Base-by-base conservation (phyloP, 1,140 invertebrate genomes). In the Saccostrea glomerata region DNA sequence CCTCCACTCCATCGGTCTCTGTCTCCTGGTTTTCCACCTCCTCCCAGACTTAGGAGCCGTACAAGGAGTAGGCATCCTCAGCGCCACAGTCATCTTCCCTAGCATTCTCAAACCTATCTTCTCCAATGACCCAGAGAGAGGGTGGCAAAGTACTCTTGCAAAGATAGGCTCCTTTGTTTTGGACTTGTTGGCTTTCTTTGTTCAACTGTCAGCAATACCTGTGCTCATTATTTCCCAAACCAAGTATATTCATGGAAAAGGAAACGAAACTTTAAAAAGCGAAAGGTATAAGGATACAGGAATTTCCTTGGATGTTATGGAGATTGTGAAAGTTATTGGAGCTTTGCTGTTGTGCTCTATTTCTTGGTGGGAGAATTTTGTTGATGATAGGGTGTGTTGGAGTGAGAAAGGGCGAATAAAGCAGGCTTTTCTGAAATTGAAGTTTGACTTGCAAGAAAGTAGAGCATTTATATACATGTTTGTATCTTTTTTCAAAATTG, bases 331-430 rank as follows among this genome's bases (percentile, higher is more conserved):
- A 13, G 20, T 91, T 36, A 63, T 86, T 13, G 84, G 54, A 5
- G 96, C 97, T 2, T 96, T 98, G 12, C 95, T 99, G 47, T 96
- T 98, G 70, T 97, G 98, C 56, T 99, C 98, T 7, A 96, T 98
- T 58, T 97, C 97, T 40, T 99, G 98, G 98, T 99, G 98, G 98
- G 98, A 99, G 95, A 99, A 99, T 95, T 99, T 98, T 92, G 97
- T 98, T 0, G 97, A 97, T 87, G 90, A 91, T 60, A 83, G 87
- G 83, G 87, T 92, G 70, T 90, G 90, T 89, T 82, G 91, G 40
- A 86, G 70, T 11, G 23, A 86, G 0, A 73, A 11, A 11, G 91
- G 84, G 55, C 15, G 56, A 12, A 87, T 92, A 3, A 89, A 91
- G 40, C 90, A 90, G 30, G 85, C 66, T 6, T 73, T 92, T 11